Base-by-base conservation (phyloP, 1,140 invertebrate genomes). In the Aphelinus atriplicis region DNA sequence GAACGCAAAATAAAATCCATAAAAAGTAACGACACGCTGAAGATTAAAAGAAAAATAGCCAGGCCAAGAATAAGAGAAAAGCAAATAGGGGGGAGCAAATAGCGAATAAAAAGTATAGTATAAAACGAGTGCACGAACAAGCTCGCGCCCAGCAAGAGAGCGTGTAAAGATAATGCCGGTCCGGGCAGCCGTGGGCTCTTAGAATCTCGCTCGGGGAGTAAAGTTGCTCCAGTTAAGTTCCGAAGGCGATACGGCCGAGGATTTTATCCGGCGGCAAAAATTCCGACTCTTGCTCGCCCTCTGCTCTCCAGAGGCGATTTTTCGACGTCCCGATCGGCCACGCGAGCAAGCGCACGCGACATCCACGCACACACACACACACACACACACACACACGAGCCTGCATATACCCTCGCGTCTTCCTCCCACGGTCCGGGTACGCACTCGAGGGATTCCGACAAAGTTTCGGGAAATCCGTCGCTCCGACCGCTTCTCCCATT, bases 371-470 rank as follows among this genome's bases (percentile, higher is more conserved):
- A 43, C 45, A 60, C 1, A 57, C 7, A 10, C 55, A 10, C 1
- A n/a, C 7, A 57, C 55, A 57, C 7, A 57, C 7, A 57, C 7
- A 3, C 3, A 26, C 26, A 26, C 26, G 26, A 26, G 26, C 26
- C 26, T 26, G 26, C 26, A 26, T 26, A 26, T 26, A 26, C 26
- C 26, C 26, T 26, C 26, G 26, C 26, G 0, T 26, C 26, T 26
- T 26, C 26, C 26, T 26, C 26, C 26, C 26, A 26, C 26, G 26
- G 26, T 26, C 26, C 26, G 26, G 26, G 26, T 26, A 45, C 42
- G 42, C 58, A 60, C 58, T 60, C 58, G 58, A 60, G 58, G 58
- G 58, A 60, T 60, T 60, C 45, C 26, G 58, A 5, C 45, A 43
- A 60, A 60, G 58, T 60, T 60, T 43, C 57, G 26, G 57, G 57